Evolutionary conservation across 2,113 vertebrate genomes (phyloP).

Genomic region (Cyanocitta stelleri): DNA sequence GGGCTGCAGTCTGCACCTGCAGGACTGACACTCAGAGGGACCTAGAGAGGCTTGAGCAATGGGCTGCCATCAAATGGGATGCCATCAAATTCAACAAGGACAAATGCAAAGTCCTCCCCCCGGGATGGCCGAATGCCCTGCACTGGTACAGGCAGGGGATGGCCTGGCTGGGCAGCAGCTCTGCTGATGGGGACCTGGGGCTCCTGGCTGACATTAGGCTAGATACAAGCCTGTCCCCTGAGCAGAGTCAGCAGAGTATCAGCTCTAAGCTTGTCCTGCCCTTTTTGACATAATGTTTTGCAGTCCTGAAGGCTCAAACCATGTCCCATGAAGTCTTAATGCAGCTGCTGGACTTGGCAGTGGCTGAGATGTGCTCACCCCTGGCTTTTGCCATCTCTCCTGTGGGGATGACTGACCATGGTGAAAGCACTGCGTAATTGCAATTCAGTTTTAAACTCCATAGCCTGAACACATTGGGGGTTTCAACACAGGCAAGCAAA

Average conservation of each 20-base stretch:
- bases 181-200: not conserved
- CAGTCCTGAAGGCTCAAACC: not conserved
- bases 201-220: not conserved
- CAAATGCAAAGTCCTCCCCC: not conserved
- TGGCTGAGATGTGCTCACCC: not conserved
- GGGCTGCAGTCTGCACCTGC: not conserved
- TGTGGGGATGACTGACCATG: accelerated
- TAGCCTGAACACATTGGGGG: not conserved
- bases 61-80: not conserved
- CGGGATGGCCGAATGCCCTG: not conserved
- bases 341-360: not conserved
- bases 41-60: not conserved
- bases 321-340: accelerated
- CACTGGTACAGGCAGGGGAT: not conserved
- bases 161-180: not conserved
- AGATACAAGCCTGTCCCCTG: not conserved
- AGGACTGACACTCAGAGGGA: not conserved
- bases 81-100: not conserved
- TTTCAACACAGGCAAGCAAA: not conserved
- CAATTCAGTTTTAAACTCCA: not conserved
- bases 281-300: not conserved
- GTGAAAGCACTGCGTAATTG: not conserved
- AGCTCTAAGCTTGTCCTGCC: not conserved
- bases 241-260: not conserved
- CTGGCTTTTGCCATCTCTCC: not conserved